Base-by-base conservation (phyloP, 2,888 invertebrate genomes). In the Netelia fuscicornis region DNA sequence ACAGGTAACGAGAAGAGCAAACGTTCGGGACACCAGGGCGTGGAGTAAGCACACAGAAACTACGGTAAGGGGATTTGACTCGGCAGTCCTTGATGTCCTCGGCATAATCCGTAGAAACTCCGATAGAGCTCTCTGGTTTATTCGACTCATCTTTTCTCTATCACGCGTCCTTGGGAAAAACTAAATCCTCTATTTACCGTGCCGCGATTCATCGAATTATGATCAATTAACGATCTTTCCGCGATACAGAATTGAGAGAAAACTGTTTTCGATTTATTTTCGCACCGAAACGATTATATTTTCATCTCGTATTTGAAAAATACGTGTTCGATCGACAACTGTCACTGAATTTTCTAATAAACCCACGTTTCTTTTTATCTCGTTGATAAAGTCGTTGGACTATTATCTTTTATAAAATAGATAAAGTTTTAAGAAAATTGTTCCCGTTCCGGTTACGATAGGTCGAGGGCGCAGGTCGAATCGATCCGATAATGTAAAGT, bases 1-100 rank as follows among this genome's bases (percentile, higher is more conserved):
- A 71, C 83, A 77, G 84, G 85, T 89, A 90, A 90, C 90, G 87
- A 88, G 90, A 86, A 90, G 85, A 79, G 90, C 86, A 90, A 90
- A 90, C 88, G 87, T 90, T 89, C 85, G 85, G 60, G 75, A 78
- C 67, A 83, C 86, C 74, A 81, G 84, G 82, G 77, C 85, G 87
- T 79, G 77, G 58, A 82, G 85, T 62, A 82, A 75, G 75, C 71
- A 82, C 75, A 82, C 82, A 85, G 58, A 65, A 83, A 52, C 56
- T 68, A 70, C 58, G 65, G 60, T 60, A 79, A 71, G 64, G 70
- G 30, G 60, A 67, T 71, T 81, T 71, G 78, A 65, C 70, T 81
- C 72, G 64, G 64, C 65, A 65, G 70, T 78, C 81, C 81, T 77
- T 81, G 72, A 81, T 81, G 81, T 76, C 56, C 71, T 80, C 42